A percentile compares a stretch with the other conserved stretches of the same genome.
These are phyloP conservation scores for Luidia sarsii DNA, from an alignment of 53 echinoderm and acorn worm genomes.

Conservation along the genomic window DNA sequence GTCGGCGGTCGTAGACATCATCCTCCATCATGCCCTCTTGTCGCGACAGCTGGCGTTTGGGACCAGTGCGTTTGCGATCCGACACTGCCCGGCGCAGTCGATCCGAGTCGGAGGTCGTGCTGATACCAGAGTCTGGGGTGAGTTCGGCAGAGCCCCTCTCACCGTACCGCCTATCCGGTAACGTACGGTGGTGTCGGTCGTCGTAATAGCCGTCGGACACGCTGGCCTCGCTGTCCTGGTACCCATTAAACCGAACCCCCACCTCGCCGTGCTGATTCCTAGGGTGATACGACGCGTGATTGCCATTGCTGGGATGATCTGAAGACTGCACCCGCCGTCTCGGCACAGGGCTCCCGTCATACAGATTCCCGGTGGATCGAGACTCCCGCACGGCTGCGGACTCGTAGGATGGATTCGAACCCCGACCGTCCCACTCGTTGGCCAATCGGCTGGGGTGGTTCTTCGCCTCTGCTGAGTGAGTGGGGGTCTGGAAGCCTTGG, in stretches of 20 bases:
- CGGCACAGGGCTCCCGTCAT: constrained; percentile 65
- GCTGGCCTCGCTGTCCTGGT: constrained; percentile 69
- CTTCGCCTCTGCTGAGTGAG: constrained; percentile 63
- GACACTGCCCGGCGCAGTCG: constrained; percentile 65
- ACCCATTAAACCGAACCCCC: constrained; percentile 51
- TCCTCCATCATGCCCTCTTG: constrained; percentile 80
- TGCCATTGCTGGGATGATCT: constrained; percentile 54
- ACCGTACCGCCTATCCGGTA: constrained; percentile 70
- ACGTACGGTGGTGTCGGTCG: constrained; percentile 68
- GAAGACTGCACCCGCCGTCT: constrained; percentile 47
- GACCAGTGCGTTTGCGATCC: constrained; percentile 55
- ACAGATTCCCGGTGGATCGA: constrained; percentile 82
- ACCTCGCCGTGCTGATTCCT: constrained; percentile 47
- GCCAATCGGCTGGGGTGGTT: constrained; percentile 70
- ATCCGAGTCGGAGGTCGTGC: constrained; percentile 89
- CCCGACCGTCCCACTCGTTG: constrained; percentile 94
- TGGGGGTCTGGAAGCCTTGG: constrained; percentile 40
- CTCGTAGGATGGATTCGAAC: constrained; percentile 76
- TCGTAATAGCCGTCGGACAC: constrained; percentile 73
- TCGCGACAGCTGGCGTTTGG: constrained; percentile 70
- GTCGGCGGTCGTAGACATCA: constrained; percentile 43
- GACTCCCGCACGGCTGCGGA: constrained; percentile 67
- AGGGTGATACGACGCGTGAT: constrained; percentile 38
- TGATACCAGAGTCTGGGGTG: constrained; percentile 98
- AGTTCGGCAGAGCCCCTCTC: constrained; percentile 91